phyloP scores from a whole-genome alignment of 1,140 invertebrate genomes.

The Drosophila arawakana region DNA sequence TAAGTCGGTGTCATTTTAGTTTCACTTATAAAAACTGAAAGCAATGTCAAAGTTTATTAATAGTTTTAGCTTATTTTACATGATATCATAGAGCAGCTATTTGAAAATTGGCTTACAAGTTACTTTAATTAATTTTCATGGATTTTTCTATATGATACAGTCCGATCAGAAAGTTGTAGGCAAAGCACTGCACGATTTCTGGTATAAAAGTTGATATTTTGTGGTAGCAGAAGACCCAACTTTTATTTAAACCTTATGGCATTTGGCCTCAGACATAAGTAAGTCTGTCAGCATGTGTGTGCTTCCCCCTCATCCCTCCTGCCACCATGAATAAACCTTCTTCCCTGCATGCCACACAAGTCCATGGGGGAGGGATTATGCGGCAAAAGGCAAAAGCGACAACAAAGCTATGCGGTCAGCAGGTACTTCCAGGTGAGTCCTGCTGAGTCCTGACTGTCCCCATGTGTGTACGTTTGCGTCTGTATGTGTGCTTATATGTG shows the following conservation, averaged over 20 bases:
- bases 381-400: conserved; percentile 64
- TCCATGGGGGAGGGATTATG: conserved; percentile 62
- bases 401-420: conserved; percentile 74
- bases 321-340: not conserved
- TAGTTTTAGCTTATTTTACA: not conserved
- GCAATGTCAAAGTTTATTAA: not conserved
- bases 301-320: not conserved
- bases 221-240: conserved; percentile 39
- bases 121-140: not conserved
- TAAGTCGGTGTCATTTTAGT: not conserved
- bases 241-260: conserved; percentile 79
- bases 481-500: conserved; percentile 9
- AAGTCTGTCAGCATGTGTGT: conserved; percentile 75
- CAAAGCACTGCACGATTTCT: conserved; percentile 3
- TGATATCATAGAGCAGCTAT: not conserved
- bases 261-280: conserved; percentile 67
- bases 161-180: conserved; percentile 5
- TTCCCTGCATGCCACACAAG: not conserved
- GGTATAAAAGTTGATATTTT: conserved; percentile 30
- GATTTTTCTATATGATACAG: not conserved
- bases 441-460: conserved; percentile 47
- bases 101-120: not conserved
- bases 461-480: conserved; percentile 8
- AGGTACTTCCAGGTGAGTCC: conserved; percentile 52
- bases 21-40: too few relatives aligned